These are phyloP conservation scores for Tapirus indicus DNA, from an alignment of 2,797 vertebrate genomes.

Conservation along the genomic window DNA sequence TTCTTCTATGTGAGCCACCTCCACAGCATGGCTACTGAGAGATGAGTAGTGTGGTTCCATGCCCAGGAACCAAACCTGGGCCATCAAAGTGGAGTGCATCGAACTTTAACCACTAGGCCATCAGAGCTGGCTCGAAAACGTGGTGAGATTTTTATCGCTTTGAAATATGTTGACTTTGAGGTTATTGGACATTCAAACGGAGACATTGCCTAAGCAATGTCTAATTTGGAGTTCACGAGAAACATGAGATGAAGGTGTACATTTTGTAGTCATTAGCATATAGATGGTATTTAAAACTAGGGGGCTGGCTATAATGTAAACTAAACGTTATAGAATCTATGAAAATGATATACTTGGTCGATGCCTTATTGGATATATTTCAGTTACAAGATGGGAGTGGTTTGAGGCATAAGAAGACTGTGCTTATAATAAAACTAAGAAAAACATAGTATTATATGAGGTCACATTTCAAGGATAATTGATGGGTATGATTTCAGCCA, in stretches of 20 bases:
- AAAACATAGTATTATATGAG: background rate
- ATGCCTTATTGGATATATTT: background rate
- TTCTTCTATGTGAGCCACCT: too few species aligned
- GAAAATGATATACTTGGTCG: background rate
- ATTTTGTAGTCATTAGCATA: background rate
- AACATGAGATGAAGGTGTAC: background rate
- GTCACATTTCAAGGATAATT: background rate
- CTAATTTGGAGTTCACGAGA: background rate
- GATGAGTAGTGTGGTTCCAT: too few species aligned
- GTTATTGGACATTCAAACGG: background rate
- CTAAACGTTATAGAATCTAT: background rate
- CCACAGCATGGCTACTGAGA: too few species aligned
- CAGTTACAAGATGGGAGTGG: background rate
- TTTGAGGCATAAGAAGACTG: background rate
- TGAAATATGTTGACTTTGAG: background rate
- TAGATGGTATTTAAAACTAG: background rate
- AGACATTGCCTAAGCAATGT: background rate
- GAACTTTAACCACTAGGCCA: too few species aligned
- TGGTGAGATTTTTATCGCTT: background rate
- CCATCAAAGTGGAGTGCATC: too few species aligned
- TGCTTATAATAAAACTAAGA: conserved; percentile 25
- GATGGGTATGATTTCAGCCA: background rate
- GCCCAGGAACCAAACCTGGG: too few species aligned
- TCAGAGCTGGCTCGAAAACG: too few species aligned
- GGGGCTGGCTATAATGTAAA: background rate